A percentile compares a stretch with the other conserved stretches of the same genome.
Conservation (phyloP, 2,888 invertebrate genomes). For the Erebia palarica region DNA sequence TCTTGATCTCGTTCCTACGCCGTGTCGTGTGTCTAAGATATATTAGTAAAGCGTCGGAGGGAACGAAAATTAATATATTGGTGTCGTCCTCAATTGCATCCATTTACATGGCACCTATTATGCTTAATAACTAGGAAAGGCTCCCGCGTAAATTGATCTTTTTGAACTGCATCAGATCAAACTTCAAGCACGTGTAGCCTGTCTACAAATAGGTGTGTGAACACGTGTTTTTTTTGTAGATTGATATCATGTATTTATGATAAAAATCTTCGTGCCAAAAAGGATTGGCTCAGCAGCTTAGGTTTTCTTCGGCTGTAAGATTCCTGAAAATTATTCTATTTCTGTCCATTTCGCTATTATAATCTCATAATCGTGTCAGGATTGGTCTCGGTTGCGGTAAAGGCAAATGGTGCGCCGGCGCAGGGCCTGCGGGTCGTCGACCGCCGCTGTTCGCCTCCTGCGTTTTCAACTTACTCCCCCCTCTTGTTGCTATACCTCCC, state of each 20-base stretch:
- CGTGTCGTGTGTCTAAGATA: slow-evolving; percentile 62
- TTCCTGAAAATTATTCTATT: background rate
- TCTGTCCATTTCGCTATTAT: slow-evolving; percentile 18
- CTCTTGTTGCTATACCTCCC: slow-evolving; percentile 64
- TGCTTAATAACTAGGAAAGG: slow-evolving; percentile 8
- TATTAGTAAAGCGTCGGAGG: slow-evolving; percentile 56
- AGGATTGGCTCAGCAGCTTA: background rate
- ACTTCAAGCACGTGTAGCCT: background rate
- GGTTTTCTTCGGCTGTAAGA: background rate
- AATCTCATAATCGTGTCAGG: slow-evolving; percentile 67
- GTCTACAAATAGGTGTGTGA: background rate
- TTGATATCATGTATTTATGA: background rate
- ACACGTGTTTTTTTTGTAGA: background rate
- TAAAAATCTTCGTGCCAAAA: background rate
- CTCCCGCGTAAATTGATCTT: slow-evolving; percentile 9
- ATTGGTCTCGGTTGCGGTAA: slow-evolving; percentile 58
- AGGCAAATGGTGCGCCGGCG: slow-evolving; percentile 72
- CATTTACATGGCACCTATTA: slow-evolving; percentile 23
- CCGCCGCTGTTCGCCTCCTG: slow-evolving; percentile 78
- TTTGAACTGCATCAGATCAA: background rate
- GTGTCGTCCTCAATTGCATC: slow-evolving; percentile 45
- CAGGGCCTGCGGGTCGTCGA: slow-evolving; percentile 80
- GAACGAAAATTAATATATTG: slow-evolving; percentile 57
- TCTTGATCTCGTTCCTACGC: slow-evolving; percentile 76
- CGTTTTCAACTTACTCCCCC: slow-evolving; percentile 66